Evolutionary conservation across 2,888 invertebrate species (phyloP).

Genomic region (Troides aeacus): DNA sequence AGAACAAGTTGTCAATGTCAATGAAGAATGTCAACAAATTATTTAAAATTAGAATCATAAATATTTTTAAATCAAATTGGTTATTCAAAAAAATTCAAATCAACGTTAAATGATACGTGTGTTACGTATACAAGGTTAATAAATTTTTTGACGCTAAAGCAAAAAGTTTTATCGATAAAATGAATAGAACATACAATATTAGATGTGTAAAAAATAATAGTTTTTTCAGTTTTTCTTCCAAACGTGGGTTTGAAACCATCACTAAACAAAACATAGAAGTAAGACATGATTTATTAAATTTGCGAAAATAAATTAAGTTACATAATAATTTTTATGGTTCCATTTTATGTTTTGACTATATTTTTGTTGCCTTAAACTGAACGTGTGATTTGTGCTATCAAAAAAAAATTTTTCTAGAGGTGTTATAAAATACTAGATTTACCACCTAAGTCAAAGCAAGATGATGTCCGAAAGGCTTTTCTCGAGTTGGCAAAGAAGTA

Average conservation of each 20-base stretch:
- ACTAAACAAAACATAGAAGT: slow-evolving; percentile 26
- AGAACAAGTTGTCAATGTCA: not conserved
- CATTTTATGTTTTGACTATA: no score
- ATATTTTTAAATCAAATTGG: not conserved
- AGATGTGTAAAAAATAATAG: slow-evolving; percentile 1
- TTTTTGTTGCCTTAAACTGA: no score
- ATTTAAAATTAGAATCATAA: not conserved
- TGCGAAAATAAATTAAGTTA: not conserved
- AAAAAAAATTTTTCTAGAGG: slow-evolving; percentile 70
- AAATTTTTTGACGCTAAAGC: not conserved
- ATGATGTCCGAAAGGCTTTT: slow-evolving; percentile 86
- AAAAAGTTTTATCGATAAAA: not conserved
- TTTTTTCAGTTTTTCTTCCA: slow-evolving; percentile 16
- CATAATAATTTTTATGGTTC: no score
- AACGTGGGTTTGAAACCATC: slow-evolving; percentile 28
- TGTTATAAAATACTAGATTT: slow-evolving; percentile 85
- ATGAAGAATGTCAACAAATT: slow-evolving; percentile 1
- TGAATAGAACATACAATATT: slow-evolving; percentile 7
- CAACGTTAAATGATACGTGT: not conserved
- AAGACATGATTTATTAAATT: not conserved
- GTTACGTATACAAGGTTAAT: not conserved
- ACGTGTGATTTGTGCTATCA: not conserved
- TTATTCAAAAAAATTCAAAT: no score
- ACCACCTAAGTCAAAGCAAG: slow-evolving; percentile 84
- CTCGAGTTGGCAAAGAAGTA: slow-evolving; percentile 87